Base-by-base conservation (phyloP, 2,113 vertebrate genomes). In the Cepphus grylle region DNA sequence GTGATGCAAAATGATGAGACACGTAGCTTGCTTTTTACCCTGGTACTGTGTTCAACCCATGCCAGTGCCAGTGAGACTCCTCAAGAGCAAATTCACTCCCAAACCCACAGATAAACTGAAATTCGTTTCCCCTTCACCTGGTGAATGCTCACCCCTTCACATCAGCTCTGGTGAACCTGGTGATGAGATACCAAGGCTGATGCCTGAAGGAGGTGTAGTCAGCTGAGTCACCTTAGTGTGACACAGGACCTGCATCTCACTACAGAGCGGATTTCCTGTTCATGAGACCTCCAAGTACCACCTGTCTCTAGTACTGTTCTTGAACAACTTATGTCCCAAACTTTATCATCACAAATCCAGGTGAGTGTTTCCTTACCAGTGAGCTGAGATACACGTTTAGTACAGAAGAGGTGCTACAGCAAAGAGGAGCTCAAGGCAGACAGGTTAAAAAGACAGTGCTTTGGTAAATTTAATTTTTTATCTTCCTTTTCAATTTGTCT, bases 1-100 rank as follows among this genome's bases (percentile, higher is more conserved):
- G 85, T 56, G 47, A 63, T 29, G 94, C 87, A 93, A 94, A 91
- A 93, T 62, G 79, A 88, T 61, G 49, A 94, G 38, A 50, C 78
- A 73, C 36, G 3, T n/a, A 69, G 38, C 29, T 59, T 66, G 23
- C 23, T 80, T 58, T 72, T 47, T n/a, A 76, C 53, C 66, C 85
- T 69, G n/a, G 6, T 72, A 32, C 32, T 34, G 32, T 74, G 80
- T 73, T 26, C 47, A 58, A 30, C 27, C 5, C 12, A 5, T 27
- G 1, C 32, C 1, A 12, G 16, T n/a, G 59, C n/a, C 67, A 66
- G 38, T 27, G 53, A 89, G 52, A 49, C 34, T 53, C n/a, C 36
- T 47, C 3, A 11, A 40, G 58, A 70, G 50, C 9, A 26, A 79
- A 65, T 32, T 73, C 50, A 25, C 38, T 62, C 52, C 36, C 27